Percentiles rank a stretch among this genome's conserved stretches.
Evolutionary conservation across 2,113 vertebrate species (phyloP).

Genomic region (Sphyrna mokarran): DNA sequence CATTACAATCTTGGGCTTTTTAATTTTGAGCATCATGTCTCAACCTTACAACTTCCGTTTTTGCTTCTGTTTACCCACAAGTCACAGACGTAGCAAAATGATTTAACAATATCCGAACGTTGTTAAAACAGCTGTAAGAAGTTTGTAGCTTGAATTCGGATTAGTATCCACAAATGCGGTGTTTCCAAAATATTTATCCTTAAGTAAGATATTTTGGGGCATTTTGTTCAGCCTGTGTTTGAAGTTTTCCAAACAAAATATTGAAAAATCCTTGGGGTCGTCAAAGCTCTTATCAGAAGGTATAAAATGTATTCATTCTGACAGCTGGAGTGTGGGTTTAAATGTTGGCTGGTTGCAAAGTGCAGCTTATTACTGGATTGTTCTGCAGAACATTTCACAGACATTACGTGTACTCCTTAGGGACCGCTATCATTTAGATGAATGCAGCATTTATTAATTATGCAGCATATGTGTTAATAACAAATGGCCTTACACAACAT

Average conservation of each 20-base stretch:
- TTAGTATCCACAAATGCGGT: neutral
- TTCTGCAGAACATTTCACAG: neutral
- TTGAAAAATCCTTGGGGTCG: neutral
- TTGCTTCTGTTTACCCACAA: neutral
- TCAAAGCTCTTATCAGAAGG: neutral
- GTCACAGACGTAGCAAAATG: neutral
- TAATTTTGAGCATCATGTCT: neutral
- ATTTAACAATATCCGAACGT: neutral
- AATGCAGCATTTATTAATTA: conserved; percentile 23
- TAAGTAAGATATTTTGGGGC: neutral
- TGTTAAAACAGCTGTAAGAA: neutral
- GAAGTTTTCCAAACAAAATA: neutral
- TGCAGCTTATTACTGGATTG: neutral
- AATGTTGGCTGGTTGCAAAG: neutral
- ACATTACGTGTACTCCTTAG: neutral
- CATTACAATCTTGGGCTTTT: neutral
- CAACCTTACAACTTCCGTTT: neutral
- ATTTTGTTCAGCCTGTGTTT: neutral
- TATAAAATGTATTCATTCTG: neutral
- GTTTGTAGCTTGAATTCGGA: neutral
- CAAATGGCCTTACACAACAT: neutral
- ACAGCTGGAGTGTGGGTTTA: neutral
- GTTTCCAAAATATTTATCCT: neutral
- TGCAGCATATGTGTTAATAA: conserved; percentile 7
- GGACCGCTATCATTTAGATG: neutral